Conservation (phyloP, 2,888 invertebrate genomes). For the Hirtodrosophila trivittata region DNA sequence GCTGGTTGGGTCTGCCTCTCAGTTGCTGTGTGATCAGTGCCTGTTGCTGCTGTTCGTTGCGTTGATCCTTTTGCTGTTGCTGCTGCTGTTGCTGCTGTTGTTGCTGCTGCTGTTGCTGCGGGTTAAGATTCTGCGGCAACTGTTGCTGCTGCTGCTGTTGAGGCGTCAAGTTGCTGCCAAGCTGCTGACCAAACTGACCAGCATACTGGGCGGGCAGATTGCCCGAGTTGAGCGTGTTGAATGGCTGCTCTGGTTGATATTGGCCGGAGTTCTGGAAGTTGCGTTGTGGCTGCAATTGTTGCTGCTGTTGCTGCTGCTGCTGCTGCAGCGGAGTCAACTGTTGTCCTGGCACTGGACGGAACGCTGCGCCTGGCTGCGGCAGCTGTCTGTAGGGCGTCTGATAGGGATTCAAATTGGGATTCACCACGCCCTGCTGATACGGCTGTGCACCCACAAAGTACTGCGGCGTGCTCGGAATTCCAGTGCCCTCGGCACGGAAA, state of each 20-base stretch:
- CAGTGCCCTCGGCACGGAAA: slow-evolving; percentile 83
- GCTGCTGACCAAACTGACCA: slow-evolving; percentile 68
- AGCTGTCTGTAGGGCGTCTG: slow-evolving; percentile 81
- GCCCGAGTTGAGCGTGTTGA: slow-evolving; percentile 64
- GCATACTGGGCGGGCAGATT: slow-evolving; percentile 57
- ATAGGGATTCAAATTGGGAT: slow-evolving; percentile 82
- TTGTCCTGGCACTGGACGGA: slow-evolving; percentile 74
- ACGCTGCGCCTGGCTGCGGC: slow-evolving; percentile 58
- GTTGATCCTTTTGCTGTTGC: slow-evolving; percentile 74
- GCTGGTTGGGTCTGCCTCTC: slow-evolving; percentile 81
- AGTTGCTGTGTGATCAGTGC: slow-evolving; percentile 81
- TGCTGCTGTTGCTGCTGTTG: slow-evolving; percentile 71
- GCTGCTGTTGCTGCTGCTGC: slow-evolving; percentile 71
- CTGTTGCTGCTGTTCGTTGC: slow-evolving; percentile 73
- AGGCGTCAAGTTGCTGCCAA: slow-evolving; percentile 48
- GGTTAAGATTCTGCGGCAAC: slow-evolving; percentile 55
- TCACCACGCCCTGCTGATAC: slow-evolving; percentile 73
- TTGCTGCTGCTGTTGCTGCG: slow-evolving; percentile 63
- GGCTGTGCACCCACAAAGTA: slow-evolving; percentile 77
- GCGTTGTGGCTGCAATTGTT: slow-evolving; percentile 65
- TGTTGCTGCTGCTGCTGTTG: slow-evolving; percentile 71
- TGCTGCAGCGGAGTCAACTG: slow-evolving; percentile 78
- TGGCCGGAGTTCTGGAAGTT: slow-evolving; percentile 77
- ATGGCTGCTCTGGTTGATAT: slow-evolving; percentile 80
- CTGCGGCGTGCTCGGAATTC: slow-evolving; percentile 82